These are phyloP conservation scores for Hylia prasina DNA, from an alignment of 2,113 vertebrate genomes.

Conservation along the genomic window DNA sequence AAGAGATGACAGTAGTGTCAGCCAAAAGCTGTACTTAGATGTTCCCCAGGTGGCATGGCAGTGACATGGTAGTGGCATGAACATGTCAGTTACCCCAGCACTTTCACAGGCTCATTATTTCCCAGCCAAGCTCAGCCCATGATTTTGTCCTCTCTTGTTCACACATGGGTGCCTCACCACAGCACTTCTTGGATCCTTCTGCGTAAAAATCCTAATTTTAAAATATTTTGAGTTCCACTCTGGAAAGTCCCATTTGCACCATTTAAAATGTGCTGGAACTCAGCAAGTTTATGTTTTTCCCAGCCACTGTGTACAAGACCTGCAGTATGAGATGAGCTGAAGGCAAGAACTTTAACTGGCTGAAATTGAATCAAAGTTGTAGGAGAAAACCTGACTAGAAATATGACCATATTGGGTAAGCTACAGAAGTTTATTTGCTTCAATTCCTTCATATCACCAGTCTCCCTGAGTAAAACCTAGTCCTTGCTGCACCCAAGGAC, in stretches of 20 bases:
- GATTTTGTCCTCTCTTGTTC: not conserved
- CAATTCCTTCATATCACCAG: not conserved
- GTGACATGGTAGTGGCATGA: accelerated
- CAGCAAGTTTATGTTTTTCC: not conserved
- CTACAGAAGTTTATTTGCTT: not conserved
- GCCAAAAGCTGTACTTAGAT: not conserved
- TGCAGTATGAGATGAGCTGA: not conserved
- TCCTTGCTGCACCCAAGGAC: not conserved
- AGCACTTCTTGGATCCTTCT: not conserved
- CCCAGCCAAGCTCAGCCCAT: not conserved
- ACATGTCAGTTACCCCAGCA: not conserved
- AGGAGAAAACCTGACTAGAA: not conserved
- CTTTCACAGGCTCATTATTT: not conserved
- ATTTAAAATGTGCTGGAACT: not conserved
- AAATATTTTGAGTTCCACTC: not conserved
- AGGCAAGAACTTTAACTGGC: not conserved
- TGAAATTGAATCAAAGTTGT: not conserved
- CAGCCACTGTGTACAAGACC: not conserved
- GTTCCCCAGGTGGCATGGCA: not conserved
- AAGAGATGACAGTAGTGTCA: not conserved
- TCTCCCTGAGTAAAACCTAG: not conserved
- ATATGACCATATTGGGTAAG: accelerated
- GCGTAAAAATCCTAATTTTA: not conserved
- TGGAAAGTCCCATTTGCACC: not conserved
- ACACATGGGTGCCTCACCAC: not conserved